Base-by-base conservation (phyloP, 2,888 invertebrate genomes). In the Falcaria lacertinaria region DNA sequence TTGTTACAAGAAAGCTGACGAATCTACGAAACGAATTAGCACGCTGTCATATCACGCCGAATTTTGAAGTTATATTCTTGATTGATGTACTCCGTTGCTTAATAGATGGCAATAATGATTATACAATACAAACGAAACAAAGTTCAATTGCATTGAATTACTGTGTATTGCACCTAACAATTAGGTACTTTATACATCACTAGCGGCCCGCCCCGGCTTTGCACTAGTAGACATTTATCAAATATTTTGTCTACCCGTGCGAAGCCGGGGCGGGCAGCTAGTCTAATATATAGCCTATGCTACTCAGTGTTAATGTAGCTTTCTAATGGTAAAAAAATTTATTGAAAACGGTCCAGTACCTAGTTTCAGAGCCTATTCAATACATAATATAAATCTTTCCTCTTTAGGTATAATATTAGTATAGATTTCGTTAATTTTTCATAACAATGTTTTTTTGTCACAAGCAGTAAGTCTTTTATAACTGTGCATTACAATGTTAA, bases 11-110 rank as follows among this genome's bases (percentile, higher is more conserved):
- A 39, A 51, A 55, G 28, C 28, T 11, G 28, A 11, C 11, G 28
- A 28, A 28, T 7, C 15, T 36, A 36, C 19, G 13, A 19, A 37
- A 37, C 25, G 14, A 37, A 22, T 22, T 22, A 16, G 15, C 14
- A 15, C 22, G 22, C 8, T 33, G 36, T 51, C 41, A 51, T 44
- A 38, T 32, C 40, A 32, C 34, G 32, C 16, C 15, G 8, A 28
- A 28, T 28, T 28, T 11, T 45, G 41, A 33, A 38, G 45, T n/a
- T n/a, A 48, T 48, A 47, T 50, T 56, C 38, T 46, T 51, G 35
- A 55, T 60, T 48, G 60, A 56, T 47, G 37, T 34, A 32, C 36
- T 50, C 48, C 50, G 49, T 54, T 16, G 19, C 33, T 42, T 42
- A 39, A 35, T 42, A 41, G 40, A 34, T 16, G 43, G 38, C 41